Base-by-base conservation (phyloP, 2,113 vertebrate species). In the Callorhinus ursinus region DNA sequence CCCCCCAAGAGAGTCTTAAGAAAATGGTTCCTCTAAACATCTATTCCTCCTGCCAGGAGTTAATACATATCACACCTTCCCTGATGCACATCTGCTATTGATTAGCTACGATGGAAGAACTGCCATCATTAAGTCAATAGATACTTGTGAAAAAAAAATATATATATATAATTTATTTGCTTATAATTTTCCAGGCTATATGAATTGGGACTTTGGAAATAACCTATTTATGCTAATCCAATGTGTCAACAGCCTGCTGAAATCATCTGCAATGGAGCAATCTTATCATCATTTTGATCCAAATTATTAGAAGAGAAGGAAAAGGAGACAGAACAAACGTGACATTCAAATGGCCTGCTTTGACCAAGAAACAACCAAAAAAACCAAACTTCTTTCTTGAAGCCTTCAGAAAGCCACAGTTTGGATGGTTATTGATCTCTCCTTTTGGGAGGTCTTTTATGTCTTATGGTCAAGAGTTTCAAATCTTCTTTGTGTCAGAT, bases 281-380 rank as follows among this genome's bases (percentile, higher is more conserved):
- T 96, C 97, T 97, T 96, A 84, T 42, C 82, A 92, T 96, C 83
- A 90, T 77, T 97, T 97, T 96, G 55, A 97, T 92, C 72, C 21
- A 93, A 81, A 96, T 96, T 95, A 95, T 49, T 90, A 9, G 18
- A 83, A 92, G 63, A 87, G 97, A 95, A 93, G 61, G 74, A 94
- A 76, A 93, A 81, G 39, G 76, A 94, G 28, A 93, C 7, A 49
- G 85, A 96, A 96, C 51, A 96, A 96, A 93, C 42, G 51, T 84
- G 83, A 87, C 69, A 90, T 80, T 94, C 87, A 89, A 93, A 97
- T 92, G 91, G 24, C 24, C 69, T 95, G 84, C 85, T 92, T 65
- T 92, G 82, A 90, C n/a, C 49, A 77, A 61, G 57, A 74, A 63
- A 18, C 16, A 5, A 33, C 36, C 39, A 33, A 26, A 42, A 74